A percentile compares a stretch with the other conserved stretches of the same genome.
Evolutionary conservation across 2,888 invertebrate species (phyloP).

Genomic region (Xylocampa areola): DNA sequence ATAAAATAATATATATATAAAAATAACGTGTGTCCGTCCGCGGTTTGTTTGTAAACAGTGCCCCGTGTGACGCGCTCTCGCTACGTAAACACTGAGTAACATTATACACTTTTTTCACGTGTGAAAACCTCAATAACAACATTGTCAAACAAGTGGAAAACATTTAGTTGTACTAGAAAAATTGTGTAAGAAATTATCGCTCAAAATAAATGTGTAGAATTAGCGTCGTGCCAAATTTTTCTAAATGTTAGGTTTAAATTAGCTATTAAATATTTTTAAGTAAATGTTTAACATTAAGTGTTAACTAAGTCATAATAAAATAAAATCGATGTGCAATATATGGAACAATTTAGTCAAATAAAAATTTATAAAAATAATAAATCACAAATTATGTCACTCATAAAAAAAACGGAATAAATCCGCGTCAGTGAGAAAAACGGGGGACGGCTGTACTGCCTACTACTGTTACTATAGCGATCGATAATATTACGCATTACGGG

Average conservation of each 20-base stretch:
- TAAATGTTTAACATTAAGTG: slow-evolving; percentile 49
- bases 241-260: slow-evolving; percentile 44
- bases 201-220: slow-evolving; percentile 59
- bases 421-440: slow-evolving; percentile 77
- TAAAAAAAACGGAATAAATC: slow-evolving; percentile 75
- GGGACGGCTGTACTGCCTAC: slow-evolving; percentile 69
- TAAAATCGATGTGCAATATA: slow-evolving; percentile 46
- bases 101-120: slow-evolving; percentile 62
- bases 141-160: slow-evolving; percentile 58
- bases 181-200: slow-evolving; percentile 55
- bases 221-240: slow-evolving; percentile 69
- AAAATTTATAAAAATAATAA: slow-evolving; percentile 38
- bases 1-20: slow-evolving; percentile 59
- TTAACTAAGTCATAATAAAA: slow-evolving; percentile 34
- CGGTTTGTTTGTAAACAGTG: slow-evolving; percentile 87
- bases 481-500: slow-evolving; percentile 89
- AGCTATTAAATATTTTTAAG: slow-evolving; percentile 28
- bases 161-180: slow-evolving; percentile 37
- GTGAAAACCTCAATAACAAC: slow-evolving; percentile 58
- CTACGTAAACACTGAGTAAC: slow-evolving; percentile 72
- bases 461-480: slow-evolving; percentile 87
- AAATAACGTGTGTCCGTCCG: slow-evolving; percentile 68
- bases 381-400: slow-evolving; percentile 51
- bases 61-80: slow-evolving; percentile 75
- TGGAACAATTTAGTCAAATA: slow-evolving; percentile 32